Percentiles rank a stretch among this genome's conserved stretches.
Conservation (phyloP, 2,888 invertebrate genomes). For the Trichogramma evanescens region DNA sequence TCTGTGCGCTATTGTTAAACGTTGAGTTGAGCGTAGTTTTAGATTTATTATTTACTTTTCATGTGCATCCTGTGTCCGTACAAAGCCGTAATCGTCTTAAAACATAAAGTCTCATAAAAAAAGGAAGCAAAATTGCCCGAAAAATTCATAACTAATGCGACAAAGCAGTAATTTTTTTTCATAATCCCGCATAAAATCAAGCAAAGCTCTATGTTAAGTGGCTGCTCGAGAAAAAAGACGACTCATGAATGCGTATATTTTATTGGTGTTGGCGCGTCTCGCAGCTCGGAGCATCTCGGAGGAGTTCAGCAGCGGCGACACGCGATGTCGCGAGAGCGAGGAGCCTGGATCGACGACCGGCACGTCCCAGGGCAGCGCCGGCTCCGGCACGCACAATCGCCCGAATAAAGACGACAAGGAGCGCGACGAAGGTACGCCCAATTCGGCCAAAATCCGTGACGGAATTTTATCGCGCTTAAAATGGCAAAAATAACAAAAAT, state of each 20-base stretch:
- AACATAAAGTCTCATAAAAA: no score
- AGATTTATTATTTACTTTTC: no score
- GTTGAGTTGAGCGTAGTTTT: no score
- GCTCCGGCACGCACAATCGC: conserved; percentile 46
- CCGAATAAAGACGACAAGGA: conserved; percentile 68
- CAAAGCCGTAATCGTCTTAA: no score
- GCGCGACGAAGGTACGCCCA: conserved; percentile 69
- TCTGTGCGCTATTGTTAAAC: no score
- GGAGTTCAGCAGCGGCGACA: conserved; percentile 90
- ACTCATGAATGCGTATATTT: neutral
- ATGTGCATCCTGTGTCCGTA: no score
- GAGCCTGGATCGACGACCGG: conserved; percentile 34
- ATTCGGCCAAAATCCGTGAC: neutral
- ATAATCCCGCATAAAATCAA: no score
- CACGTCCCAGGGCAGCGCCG: conserved; percentile 29
- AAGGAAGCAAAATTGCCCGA: no score
- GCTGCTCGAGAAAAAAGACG: neutral
- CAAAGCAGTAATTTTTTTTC: no score
- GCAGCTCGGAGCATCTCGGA: conserved; percentile 93
- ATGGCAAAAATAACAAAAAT: neutral
- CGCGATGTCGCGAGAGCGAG: conserved; percentile 59
- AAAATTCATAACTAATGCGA: no score
- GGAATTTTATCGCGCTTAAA: neutral
- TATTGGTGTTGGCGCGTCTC: conserved; percentile 30
- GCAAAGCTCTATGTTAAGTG: no score